Conservation (phyloP, 2,113 vertebrate genomes). For the Phalacrocorax brasilianus region DNA sequence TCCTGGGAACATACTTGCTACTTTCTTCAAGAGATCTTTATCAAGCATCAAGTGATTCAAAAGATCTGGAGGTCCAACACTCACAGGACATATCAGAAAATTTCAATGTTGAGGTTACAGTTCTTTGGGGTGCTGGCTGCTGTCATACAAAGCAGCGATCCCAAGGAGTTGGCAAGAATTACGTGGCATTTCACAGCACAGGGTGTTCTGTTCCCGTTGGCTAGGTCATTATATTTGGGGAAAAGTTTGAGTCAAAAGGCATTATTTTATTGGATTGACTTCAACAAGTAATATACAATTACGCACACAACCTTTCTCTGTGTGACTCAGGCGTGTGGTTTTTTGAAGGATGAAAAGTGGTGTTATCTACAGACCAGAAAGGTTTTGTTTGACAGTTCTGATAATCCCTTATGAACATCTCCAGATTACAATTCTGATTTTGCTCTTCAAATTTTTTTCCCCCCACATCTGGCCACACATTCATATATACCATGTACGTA, state of each 20-base stretch:
- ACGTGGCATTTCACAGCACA: background rate
- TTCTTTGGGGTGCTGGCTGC: background rate
- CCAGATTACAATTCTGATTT: slow-evolving; percentile 14
- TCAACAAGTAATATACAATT: background rate
- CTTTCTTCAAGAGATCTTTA: background rate
- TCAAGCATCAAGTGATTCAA: background rate
- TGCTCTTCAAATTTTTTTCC: background rate
- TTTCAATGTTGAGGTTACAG: background rate
- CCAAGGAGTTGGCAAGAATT: background rate
- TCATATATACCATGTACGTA: background rate
- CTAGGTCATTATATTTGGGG: background rate
- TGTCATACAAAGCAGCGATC: background rate
- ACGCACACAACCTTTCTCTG: background rate
- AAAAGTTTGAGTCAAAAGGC: background rate
- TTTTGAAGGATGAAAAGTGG: background rate
- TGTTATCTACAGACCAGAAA: slow-evolving; percentile 9
- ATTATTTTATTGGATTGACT: slow-evolving; percentile 23
- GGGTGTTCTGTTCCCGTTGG: background rate
- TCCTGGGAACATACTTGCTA: background rate
- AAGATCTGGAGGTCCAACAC: background rate
- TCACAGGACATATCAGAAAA: background rate
- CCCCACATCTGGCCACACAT: background rate
- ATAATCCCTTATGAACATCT: slow-evolving; percentile 21
- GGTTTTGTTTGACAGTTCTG: slow-evolving; percentile 36
- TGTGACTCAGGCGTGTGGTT: background rate